phyloP scores from a whole-genome alignment of 1,140 invertebrate species.

The Periplaneta americana region DNA sequence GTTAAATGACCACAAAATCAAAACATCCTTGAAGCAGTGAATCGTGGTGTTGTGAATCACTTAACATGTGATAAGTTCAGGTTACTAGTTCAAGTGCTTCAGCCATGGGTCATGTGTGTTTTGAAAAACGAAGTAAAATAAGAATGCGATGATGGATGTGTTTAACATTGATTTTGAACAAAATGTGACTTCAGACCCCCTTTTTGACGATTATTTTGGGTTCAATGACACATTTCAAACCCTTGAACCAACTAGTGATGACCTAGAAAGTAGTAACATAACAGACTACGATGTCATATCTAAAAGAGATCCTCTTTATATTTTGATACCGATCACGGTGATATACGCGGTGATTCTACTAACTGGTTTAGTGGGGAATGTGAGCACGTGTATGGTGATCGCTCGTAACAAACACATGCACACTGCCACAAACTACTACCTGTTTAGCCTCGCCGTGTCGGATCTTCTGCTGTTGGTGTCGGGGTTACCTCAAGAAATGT shows the following conservation, averaged over 20 bases:
- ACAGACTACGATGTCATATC: slow-evolving; percentile 23
- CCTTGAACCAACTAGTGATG: background rate
- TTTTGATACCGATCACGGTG: slow-evolving; percentile 71
- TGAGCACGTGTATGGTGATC: slow-evolving; percentile 91
- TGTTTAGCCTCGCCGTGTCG: slow-evolving; percentile 83
- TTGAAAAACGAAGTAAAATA: background rate
- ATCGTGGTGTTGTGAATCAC: too few species aligned
- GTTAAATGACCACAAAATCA: too few species aligned
- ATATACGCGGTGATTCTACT: slow-evolving; percentile 82
- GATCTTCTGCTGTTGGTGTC: slow-evolving; percentile 82
- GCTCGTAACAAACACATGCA: slow-evolving; percentile 85
- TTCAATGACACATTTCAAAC: background rate
- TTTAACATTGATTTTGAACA: background rate
- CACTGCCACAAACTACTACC: slow-evolving; percentile 88
- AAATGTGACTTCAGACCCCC: background rate
- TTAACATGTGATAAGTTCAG: too few species aligned
- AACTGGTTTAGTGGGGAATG: slow-evolving; percentile 82
- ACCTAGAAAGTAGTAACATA: background rate
- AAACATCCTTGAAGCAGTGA: too few species aligned
- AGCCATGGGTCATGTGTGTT: background rate
- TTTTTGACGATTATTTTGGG: background rate
- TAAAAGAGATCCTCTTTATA: slow-evolving; percentile 57
- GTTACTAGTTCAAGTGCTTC: too few species aligned
- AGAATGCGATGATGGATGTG: background rate
- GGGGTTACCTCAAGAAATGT: slow-evolving; percentile 79